Base-by-base conservation (phyloP, 2,888 invertebrate genomes). In the Clanis bilineata region DNA sequence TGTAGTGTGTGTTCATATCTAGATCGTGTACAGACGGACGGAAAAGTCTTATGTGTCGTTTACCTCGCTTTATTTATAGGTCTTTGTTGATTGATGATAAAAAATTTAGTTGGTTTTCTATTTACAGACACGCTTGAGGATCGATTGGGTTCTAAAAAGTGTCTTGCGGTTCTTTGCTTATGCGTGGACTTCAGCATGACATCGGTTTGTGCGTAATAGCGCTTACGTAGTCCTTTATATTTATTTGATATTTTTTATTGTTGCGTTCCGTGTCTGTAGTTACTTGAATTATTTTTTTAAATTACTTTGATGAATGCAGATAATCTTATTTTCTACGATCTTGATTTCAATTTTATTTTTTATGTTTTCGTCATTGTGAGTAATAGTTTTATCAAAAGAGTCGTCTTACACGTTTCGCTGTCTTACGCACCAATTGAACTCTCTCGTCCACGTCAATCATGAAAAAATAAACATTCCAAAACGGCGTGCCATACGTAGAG, bases 1-100 rank as follows among this genome's bases (percentile, higher is more conserved):
- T 67, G 71, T 67, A 71, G 64, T 61, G 64, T 68, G 73, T 74
- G 71, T 74, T 74, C 71, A 70, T 76, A 74, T 77, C 67, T 69
- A 69, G 68, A 69, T 61, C 55, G 73, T 22, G 58, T 73, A 77
- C 65, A 62, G 69, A 63, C 70, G 74, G 43, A 68, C 58, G 58
- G 51, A 51, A 51, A 51, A 62, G 56, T 58, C 54, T 59, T 57
- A 56, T 54, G 57, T 62, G 54, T 57, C 21, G 36, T 43, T 51
- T 32, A 15, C 45, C 28, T 18, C 51, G 47, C 10, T 56, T 56
- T 59, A 12, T 58, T 38, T 41, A 21, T 57, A 28, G 36, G n/a
- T 18, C 38, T 58, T 45, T 58, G 58, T 51, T 23, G 76, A 76
- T 51, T 9, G 51, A 9, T 25, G 39, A 38, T 58, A 58, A 47